Evolutionary conservation across 2,797 vertebrate genomes (phyloP), one percentile per base, ranked within the genome.

Genomic region (Microchirus variegatus): DNA sequence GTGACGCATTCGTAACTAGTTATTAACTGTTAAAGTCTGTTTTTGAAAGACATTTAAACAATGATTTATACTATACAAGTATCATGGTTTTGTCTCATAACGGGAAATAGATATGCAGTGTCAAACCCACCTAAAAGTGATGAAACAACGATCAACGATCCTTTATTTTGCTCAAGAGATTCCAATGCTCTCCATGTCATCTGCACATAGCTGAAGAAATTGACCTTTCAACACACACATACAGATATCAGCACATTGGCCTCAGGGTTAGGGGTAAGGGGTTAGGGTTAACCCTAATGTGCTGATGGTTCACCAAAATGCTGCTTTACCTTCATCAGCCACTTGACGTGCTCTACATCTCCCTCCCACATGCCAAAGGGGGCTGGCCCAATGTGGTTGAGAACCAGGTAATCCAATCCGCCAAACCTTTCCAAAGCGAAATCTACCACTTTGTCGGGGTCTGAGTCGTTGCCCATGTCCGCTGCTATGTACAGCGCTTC

Each of bases 191-290:
- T 90, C 53, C 90, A 89, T 5, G 94, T 87, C 68, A 96, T 94
- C 44, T 95, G 89, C 54, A 94, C 63, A 1, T 96, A 97, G 77
- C 96, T 97, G 64, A 95, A 84, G 77, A 96, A 96, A 85, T 98
- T 98, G 49, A 95, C 94, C 96, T 97, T 83, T 65, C 14, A 41
- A 41, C 10, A 41, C 10, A 41, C 40, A 41, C 10, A 41, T 5
- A 12, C 15, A 12, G 13, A 6, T 13, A 14, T 15, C 12, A 70
- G 38, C 12, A 19, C 13, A 37, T 44, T 26, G 2, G 3, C 15
- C 16, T 46, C 22, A 22, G n/a, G n/a, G n/a, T n/a, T n/a, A n/a
- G n/a, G n/a, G n/a, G n/a, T n/a, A n/a, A n/a, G n/a, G n/a, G n/a
- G n/a, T n/a, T n/a, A n/a, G n/a, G n/a, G n/a, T n/a, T n/a, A n/a